phyloP scores from a whole-genome alignment of 2,113 vertebrate species.

The Lophura nycthemera region DNA sequence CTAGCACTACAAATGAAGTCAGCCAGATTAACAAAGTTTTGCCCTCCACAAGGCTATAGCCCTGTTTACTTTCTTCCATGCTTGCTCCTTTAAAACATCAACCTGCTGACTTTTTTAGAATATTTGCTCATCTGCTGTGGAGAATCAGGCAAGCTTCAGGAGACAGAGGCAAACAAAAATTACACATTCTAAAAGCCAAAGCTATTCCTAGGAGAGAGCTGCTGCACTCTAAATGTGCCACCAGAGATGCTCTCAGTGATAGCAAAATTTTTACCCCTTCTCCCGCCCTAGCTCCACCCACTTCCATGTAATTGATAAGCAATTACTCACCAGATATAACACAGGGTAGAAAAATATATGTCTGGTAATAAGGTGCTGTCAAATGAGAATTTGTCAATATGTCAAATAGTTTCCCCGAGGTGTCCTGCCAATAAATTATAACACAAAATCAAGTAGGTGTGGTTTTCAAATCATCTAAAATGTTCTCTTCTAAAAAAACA shows the following conservation, averaged over 20 bases:
- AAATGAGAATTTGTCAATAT: neutral
- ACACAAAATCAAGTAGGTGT: neutral
- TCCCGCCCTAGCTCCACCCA: conserved; percentile 27
- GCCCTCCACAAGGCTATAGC: neutral
- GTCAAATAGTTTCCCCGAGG: neutral
- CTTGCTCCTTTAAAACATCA: conserved; percentile 5
- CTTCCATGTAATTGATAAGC: conserved; percentile 18
- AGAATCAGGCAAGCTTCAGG: neutral
- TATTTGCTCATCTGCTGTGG: neutral
- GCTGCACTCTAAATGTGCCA: neutral
- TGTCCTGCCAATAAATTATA: neutral
- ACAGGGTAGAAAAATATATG: neutral
- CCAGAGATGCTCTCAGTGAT: neutral
- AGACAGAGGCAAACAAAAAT: neutral
- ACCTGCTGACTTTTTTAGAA: neutral
- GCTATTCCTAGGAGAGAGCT: neutral
- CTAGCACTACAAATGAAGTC: neutral
- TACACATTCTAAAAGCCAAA: neutral
- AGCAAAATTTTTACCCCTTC: neutral
- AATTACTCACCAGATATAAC: neutral
- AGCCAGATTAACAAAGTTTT: neutral
- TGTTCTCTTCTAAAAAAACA: neutral
- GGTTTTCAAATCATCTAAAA: neutral
- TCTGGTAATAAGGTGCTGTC: neutral
- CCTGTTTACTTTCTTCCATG: conserved; percentile 41